A percentile compares a stretch with the other conserved stretches of the same genome.
These are phyloP conservation scores for Odontocolon sp. DNA, from an alignment of 2,888 invertebrate genomes.

Conservation along the genomic window DNA sequence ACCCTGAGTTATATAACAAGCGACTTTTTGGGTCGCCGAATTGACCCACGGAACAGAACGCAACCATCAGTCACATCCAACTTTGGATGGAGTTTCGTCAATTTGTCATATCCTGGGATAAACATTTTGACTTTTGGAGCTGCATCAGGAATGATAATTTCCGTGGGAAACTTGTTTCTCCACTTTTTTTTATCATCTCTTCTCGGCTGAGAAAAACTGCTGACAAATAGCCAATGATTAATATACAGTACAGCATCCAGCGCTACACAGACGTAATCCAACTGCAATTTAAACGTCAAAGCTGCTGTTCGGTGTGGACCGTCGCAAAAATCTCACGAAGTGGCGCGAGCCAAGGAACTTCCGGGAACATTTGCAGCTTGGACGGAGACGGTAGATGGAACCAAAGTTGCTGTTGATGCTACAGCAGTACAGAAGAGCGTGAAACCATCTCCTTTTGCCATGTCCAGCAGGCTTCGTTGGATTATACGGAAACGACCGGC, in stretches of 20 bases:
- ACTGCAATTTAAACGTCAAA: slow-evolving; percentile 30
- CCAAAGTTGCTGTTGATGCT: slow-evolving; percentile 9
- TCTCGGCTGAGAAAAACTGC: slow-evolving; percentile 11
- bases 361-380: slow-evolving; percentile 53
- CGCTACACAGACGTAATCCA: slow-evolving; percentile 8
- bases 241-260: slow-evolving; percentile 4
- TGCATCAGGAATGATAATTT: slow-evolving; percentile 12
- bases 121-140: slow-evolving; percentile 40
- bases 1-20: slow-evolving; percentile 14
- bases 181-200: background rate
- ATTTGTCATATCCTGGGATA: slow-evolving; percentile 44
- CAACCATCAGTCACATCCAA: slow-evolving; percentile 5
- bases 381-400: slow-evolving; percentile 16
- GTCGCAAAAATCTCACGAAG: slow-evolving; percentile 44
- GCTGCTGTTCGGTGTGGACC: background rate
- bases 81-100: slow-evolving; percentile 22
- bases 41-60: slow-evolving; percentile 23
- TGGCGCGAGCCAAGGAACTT: slow-evolving; percentile 27
- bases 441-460: background rate
- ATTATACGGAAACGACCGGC: background rate
- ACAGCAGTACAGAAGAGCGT: background rate
- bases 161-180: slow-evolving; percentile 54
- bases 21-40: slow-evolving; percentile 33
- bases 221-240: slow-evolving; percentile 33
- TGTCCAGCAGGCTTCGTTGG: background rate